A percentile compares a stretch with the other conserved stretches of the same genome.
phyloP scores from a whole-genome alignment of 1,140 invertebrate genomes.

The Bathynomus jamesi region DNA sequence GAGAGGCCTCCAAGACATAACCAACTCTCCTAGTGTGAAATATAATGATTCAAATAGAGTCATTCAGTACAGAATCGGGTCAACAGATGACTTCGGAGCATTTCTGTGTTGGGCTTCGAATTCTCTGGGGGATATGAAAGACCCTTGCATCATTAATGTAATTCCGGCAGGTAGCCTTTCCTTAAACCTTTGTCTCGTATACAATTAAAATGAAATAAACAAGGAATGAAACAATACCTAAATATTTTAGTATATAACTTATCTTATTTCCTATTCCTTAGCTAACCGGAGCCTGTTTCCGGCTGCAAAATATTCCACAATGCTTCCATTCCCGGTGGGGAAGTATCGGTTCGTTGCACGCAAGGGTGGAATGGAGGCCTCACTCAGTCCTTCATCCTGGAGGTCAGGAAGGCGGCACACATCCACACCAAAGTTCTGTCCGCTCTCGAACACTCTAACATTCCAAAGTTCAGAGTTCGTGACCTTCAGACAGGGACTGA shows the following conservation, averaged over 20 bases:
- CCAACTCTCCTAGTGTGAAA: not conserved
- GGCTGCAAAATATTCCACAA: slow-evolving; percentile 59
- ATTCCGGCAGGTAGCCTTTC: slow-evolving; percentile 52
- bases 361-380: slow-evolving; percentile 72
- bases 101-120: slow-evolving; percentile 73
- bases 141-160: slow-evolving; percentile 74
- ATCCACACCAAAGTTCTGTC: slow-evolving; percentile 22
- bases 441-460: slow-evolving; percentile 41
- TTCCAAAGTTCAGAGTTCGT: slow-evolving; percentile 50
- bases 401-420: slow-evolving; percentile 57
- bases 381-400: slow-evolving; percentile 71
- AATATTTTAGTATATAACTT: no score
- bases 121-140: slow-evolving; percentile 60
- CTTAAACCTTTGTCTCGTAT: no score
- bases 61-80: slow-evolving; percentile 58
- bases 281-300: slow-evolving; percentile 26
- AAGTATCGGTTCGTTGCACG: slow-evolving; percentile 61
- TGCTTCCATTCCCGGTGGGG: slow-evolving; percentile 53
- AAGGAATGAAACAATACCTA: no score
- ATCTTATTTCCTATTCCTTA: not conserved
- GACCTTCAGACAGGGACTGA: slow-evolving; percentile 38
- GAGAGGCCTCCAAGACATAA: slow-evolving; percentile 6
- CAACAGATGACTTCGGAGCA: slow-evolving; percentile 61
- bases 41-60: slow-evolving; percentile 52
- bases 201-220: no score